Evolutionary conservation across 1,140 invertebrate species (phyloP), one percentile per base, ranked within the genome.

Genomic region (Zaprionus lachaisei): DNA sequence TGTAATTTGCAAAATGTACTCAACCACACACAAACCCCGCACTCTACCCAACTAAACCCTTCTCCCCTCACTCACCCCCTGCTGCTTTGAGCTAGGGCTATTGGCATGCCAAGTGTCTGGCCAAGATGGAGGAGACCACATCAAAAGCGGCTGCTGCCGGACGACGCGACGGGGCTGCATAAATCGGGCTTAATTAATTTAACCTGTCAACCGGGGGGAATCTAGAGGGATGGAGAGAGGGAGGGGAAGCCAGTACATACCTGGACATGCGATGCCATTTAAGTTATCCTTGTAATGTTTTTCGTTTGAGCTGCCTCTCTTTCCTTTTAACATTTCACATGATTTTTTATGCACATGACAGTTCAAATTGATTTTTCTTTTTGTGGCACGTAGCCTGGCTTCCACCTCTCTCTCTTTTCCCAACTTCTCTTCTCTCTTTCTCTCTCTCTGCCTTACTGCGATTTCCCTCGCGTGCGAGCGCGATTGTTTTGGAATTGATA

Each of bases 401-500:
- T n/a, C 20, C 5, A 51, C 31, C 11, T 28, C 4, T 22, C 15
- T 20, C 22, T 38, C 22, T 14, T 38, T 20, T 51, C 34, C 12
- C 11, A 24, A 2, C 22, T 24, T 24, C 2, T 24, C 3, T 22
- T 60, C 17, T 34, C 47, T 20, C 47, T 14, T 15, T 22, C 26
- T n/a, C 38, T 14, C 3, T 12, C 5, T 17, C 17, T 31, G 6
- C 12, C 20, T 15, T 20, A 38, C 6, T 61, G 58, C 17, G 11
- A 76, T 83, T 83, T 83, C 81, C 79, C 79, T 86, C 67, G 80
- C 84, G 80, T 80, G 80, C 76, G 62, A 47, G 77, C 64, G 72
- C 77, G 84, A 87, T 87, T 87, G 84, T 87, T 87, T 87, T 87
- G 84, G 80, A 87, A 87, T 87, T 87, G 84, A 87, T 87, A 87